Percentiles rank a stretch among this genome's conserved stretches.
These are phyloP conservation scores for Lasioglossum marginatum DNA, from an alignment of 2,888 invertebrate species.

Conservation along the genomic window DNA sequence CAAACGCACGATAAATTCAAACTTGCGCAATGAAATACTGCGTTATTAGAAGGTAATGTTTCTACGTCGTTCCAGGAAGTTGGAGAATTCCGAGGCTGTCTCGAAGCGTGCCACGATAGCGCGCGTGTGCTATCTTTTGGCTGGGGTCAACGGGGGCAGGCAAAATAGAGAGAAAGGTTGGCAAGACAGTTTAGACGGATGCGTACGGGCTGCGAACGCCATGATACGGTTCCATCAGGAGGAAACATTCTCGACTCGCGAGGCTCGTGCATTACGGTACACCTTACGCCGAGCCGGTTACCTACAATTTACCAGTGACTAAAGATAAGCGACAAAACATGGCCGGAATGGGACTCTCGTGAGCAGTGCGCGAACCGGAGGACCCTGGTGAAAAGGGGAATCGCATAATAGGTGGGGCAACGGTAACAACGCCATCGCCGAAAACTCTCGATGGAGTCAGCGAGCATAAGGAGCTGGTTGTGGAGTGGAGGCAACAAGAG, in stretches of 20 bases:
- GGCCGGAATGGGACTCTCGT: slow-evolving; percentile 10
- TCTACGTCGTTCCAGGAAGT: background rate
- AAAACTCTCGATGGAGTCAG: slow-evolving; percentile 55
- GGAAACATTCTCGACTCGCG: background rate
- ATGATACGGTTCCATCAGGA: background rate
- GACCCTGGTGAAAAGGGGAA: slow-evolving; percentile 30
- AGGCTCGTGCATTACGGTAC: background rate
- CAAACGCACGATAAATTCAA: background rate
- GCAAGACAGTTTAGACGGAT: slow-evolving; percentile 8
- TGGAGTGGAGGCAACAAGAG: slow-evolving; percentile 36
- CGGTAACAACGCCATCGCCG: slow-evolving; percentile 42
- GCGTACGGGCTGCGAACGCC: background rate
- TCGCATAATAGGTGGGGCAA: background rate
- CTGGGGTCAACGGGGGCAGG: background rate
- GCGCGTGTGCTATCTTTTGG: background rate
- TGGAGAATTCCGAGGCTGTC: background rate
- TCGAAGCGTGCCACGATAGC: background rate
- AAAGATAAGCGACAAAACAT: slow-evolving; percentile 7
- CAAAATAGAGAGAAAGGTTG: slow-evolving; percentile 4
- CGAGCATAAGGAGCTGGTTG: slow-evolving; percentile 37
- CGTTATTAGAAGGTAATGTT: background rate
- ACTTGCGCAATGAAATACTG: background rate
- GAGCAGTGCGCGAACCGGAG: background rate
- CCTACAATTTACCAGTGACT: slow-evolving; percentile 14
- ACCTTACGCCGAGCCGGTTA: background rate